Evolutionary conservation across 2,113 vertebrate genomes (phyloP), one percentile per base, ranked within the genome.

Genomic region (Furnarius figulus): DNA sequence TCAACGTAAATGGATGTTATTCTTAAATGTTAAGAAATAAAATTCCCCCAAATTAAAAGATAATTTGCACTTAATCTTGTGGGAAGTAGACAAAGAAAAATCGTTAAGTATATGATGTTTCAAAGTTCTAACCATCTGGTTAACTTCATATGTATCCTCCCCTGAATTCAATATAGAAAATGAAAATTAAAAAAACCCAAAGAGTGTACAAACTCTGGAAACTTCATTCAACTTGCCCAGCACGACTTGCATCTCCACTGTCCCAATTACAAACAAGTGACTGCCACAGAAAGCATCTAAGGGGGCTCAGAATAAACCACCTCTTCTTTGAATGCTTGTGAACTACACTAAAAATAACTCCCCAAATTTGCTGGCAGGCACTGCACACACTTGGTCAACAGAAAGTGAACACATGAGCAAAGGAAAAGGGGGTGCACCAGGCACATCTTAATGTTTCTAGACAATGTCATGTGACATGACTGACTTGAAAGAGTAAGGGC

Each of bases 21-120:
- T 68, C 74, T 74, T 52, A 47, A 44, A 59, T 15, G 33, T 37
- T 50, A 68, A 75, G 9, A 88, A 94, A 61, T 2, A 52, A 46
- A 9, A 63, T n/a, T 78, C 19, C 27, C 33, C 35, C 33, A 68
- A 91, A 80, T 53, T 55, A 73, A 52, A 80, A 50, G 20, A 17
- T n/a, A 55, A 58, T 62, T 86, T 87, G 28, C 24, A 61, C 28
- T 56, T 68, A 14, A 67, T 52, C 33, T 61, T 81, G 31, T 24
- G 44, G 19, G 40, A 81, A 72, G 24, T 37, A 42, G 8, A 47
- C 6, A 2, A 59, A 66, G 52, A n/a, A 31, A 65, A 66, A 22
- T 7, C 0, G 0, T 61, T 65, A 68, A 44, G 53, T 35, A 39
- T 7, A 65, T 0, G 3, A 35, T 18, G 30, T 42, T 87, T 85